A percentile compares a stretch with the other conserved stretches of the same genome.
phyloP scores from a whole-genome alignment of 2,113 vertebrate genomes.

The Thunnus thynnus region DNA sequence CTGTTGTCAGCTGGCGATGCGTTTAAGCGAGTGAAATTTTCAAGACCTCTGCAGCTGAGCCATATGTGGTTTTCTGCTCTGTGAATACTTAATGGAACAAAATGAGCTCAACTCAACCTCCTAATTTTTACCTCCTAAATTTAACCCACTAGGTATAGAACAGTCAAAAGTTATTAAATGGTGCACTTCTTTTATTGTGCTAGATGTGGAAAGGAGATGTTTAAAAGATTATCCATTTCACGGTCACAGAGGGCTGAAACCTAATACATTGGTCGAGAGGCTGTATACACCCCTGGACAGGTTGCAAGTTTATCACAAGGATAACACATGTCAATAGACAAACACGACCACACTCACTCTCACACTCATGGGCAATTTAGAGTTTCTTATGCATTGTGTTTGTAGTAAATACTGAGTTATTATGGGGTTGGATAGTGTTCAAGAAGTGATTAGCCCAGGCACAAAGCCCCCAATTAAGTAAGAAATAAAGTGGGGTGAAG shows the following conservation, averaged over 20 bases:
- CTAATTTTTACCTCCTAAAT: conserved; percentile 27
- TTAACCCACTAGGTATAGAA: conserved; percentile 12
- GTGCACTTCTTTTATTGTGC: neutral
- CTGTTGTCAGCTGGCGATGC: conserved; percentile 60
- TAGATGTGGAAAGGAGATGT: conserved; percentile 20
- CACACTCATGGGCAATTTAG: neutral
- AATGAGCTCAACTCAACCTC: conserved; percentile 51
- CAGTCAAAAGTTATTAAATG: conserved; percentile 14
- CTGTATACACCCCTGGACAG: neutral
- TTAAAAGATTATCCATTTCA: conserved; percentile 5
- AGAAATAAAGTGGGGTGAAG: conserved; percentile 50
- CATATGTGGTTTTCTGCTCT: conserved; percentile 62
- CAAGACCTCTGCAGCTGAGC: conserved; percentile 31
- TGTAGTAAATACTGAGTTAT: conserved; percentile 37
- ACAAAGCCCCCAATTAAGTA: conserved; percentile 27
- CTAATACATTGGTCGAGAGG: neutral
- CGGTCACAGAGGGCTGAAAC: neutral
- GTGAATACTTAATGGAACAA: conserved; percentile 57
- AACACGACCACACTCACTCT: conserved; percentile 4
- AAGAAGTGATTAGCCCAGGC: conserved; percentile 11
- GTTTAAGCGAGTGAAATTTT: conserved; percentile 47
- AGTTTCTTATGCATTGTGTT: conserved; percentile 17
- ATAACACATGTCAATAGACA: conserved; percentile 10
- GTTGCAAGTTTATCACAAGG: neutral
- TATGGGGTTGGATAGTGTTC: conserved; percentile 18